Evolutionary conservation across 2,113 vertebrate genomes (phyloP), one percentile per base, ranked within the genome.

Genomic region (Miniopterus natalensis): DNA sequence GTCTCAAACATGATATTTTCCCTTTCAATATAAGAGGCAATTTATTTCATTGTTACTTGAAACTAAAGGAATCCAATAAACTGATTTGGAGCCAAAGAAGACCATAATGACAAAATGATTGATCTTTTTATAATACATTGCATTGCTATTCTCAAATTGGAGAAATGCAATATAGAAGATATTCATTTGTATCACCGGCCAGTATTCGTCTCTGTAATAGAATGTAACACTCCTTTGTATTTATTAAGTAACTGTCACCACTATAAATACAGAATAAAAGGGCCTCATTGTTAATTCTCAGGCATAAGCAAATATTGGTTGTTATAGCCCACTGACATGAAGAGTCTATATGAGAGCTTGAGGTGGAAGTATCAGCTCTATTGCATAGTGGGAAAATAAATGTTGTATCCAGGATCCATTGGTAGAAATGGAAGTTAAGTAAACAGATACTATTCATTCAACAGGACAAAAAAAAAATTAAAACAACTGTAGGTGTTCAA

Each of bases 31-130:
- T 80, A 88, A 97, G 75, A 96, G 59, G 84, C 95, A 94, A 95
- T 97, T 97, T 97, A 96, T 98, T 97, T 97, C 97, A 97, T 94
- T 96, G 83, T 96, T 97, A 93, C 94, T 94, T 96, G 96, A 96
- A 97, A 97, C 84, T 97, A 96, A 96, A 96, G 45, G 53, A 97
- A 96, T 97, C 79, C 95, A 96, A 96, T 97, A 97, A 96, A 84
- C 74, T 94, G 94, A 93, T 92, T 83, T 87, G 70, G 14, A 96
- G 95, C 94, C 92, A 98, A 97, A 96, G 86, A 95, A 92, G 94
- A 93, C 36, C 59, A 81, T 97, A 97, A 96, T 93, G 79, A 96
- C 92, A 97, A 93, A 97, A 96, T 87, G 96, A 98, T 97, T 96
- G 96, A 96, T 97, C 91, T 84, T 97, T 97, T 68, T 97, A 94